Percentiles rank a stretch among this genome's conserved stretches.
Conservation (phyloP, 2,888 invertebrate genomes). For the Gonocerus acuteangulatus region DNA sequence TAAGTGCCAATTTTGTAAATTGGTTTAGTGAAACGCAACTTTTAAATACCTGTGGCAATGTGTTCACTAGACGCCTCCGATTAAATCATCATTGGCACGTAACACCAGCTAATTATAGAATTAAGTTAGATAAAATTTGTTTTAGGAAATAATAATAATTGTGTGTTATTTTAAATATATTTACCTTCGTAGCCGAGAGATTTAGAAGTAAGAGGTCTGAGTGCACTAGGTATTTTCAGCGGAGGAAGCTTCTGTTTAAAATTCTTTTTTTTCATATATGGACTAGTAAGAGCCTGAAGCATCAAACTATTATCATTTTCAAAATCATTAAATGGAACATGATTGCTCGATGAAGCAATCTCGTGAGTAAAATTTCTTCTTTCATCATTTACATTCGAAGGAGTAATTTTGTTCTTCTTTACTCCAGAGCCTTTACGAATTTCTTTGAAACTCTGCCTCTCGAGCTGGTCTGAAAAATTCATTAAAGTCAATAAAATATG, state of each 20-base stretch:
- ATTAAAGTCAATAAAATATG: too few species aligned
- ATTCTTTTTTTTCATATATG: background rate
- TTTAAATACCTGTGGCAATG: too few species aligned
- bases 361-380: background rate
- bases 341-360: too few species aligned
- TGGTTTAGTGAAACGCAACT: too few species aligned
- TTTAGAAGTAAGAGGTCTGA: slow-evolving; percentile 28
- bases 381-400: background rate
- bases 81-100: too few species aligned
- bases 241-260: background rate
- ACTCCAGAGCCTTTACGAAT: slow-evolving; percentile 1
- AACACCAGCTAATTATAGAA: too few species aligned
- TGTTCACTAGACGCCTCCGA: too few species aligned
- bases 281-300: slow-evolving; percentile 28
- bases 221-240: background rate
- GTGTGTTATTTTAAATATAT: too few species aligned
- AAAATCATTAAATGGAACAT: background rate
- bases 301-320: background rate
- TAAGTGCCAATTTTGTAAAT: too few species aligned
- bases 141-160: too few species aligned
- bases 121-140: too few species aligned
- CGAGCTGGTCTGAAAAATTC: slow-evolving; percentile 28
- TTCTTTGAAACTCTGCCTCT: slow-evolving; percentile 29
- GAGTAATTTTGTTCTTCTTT: slow-evolving; percentile 25
- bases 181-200: slow-evolving; percentile 28